phyloP scores from a whole-genome alignment of 2,888 invertebrate species.

The Tachystola acroxantha region DNA sequence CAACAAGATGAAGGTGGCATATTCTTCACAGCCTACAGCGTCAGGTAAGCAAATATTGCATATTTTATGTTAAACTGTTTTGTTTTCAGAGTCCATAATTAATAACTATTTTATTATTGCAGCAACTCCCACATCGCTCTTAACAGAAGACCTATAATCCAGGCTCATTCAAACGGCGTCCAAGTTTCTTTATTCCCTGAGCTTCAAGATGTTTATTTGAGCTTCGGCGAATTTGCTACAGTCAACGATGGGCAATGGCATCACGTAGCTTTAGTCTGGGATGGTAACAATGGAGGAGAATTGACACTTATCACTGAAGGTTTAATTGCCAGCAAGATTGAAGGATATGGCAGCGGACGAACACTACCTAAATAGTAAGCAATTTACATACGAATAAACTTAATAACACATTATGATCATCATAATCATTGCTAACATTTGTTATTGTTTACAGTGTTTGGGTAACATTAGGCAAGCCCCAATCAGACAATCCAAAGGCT shows the following conservation, averaged over 20 bases:
- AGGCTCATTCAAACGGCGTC: slow-evolving; percentile 95
- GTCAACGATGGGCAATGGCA: slow-evolving; percentile 98
- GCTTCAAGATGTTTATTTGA: slow-evolving; percentile 91
- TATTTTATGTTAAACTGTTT: background rate
- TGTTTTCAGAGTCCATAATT: background rate
- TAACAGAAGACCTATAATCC: slow-evolving; percentile 88
- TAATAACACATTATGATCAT: too few species aligned
- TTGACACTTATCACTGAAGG: slow-evolving; percentile 96
- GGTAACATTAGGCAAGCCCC: slow-evolving; percentile 94
- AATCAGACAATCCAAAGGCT: slow-evolving; percentile 87
- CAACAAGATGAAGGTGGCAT: slow-evolving; percentile 94
- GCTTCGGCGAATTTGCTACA: slow-evolving; percentile 94
- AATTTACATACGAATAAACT: too few species aligned
- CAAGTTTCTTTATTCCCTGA: slow-evolving; percentile 94
- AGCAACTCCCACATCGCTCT: slow-evolving; percentile 88
- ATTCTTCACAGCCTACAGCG: slow-evolving; percentile 95
- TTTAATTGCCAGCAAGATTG: slow-evolving; percentile 93
- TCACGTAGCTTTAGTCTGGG: slow-evolving; percentile 97
- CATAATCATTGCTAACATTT: too few species aligned
- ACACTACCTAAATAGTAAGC: slow-evolving; percentile 89
- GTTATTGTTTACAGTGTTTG: slow-evolving; percentile 83
- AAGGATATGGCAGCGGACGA: slow-evolving; percentile 91
- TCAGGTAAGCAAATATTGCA: slow-evolving; percentile 76
- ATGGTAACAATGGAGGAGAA: slow-evolving; percentile 90
- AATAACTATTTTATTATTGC: slow-evolving; percentile 24